Base-by-base conservation (phyloP, 2,113 vertebrate genomes). In the Dendropsophus ebraccatus region DNA sequence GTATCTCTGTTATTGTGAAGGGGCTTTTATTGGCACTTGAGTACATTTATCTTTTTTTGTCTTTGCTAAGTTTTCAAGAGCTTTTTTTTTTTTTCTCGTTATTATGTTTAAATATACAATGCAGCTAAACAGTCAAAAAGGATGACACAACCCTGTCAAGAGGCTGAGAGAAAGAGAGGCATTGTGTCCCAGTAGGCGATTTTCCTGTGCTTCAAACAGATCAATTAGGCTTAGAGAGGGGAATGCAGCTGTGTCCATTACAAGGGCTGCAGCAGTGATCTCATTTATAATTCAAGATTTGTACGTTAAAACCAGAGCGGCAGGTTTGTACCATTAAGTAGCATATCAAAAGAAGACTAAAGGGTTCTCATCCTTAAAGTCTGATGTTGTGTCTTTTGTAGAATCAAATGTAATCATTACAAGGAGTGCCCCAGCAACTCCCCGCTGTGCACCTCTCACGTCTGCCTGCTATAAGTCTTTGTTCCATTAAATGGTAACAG, bases 261-360 rank as follows among this genome's bases (percentile, higher is more conserved):
- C 82, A 82, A 1, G 79, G 73, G 69, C 41, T 47, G n/a, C 65
- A 54, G 82, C 87, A 82, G 83, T 2, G 81, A 77, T 58, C 45
- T 83, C 73, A 87, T 54, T 60, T 79, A 78, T 85, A 85, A 65
- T 77, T 82, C 49, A 88, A 41, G 74, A 74, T 62, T 49, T 69
- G 80, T 56, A 86, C 76, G 49, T 80, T 87, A 87, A 74, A 73
- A 77, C 60, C 60, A 85, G 69, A 76, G 58, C 41, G 32, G 47
- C 50, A 81, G 67, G 85, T 58, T 87, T 49, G 37, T 74, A 60
- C 85, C 67, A 56, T 73, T 73, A 87, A 87, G 54, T 60, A 87
- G 74, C 77, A 81, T 60, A 73, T 81, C 65, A 87, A 74, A 81
- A 41, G 76, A 72, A 60, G 17, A 62, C 62, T 74, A 81, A 60